These are phyloP conservation scores for Eufriesea mexicana DNA, from an alignment of 1,140 invertebrate genomes.

Conservation along the genomic window DNA sequence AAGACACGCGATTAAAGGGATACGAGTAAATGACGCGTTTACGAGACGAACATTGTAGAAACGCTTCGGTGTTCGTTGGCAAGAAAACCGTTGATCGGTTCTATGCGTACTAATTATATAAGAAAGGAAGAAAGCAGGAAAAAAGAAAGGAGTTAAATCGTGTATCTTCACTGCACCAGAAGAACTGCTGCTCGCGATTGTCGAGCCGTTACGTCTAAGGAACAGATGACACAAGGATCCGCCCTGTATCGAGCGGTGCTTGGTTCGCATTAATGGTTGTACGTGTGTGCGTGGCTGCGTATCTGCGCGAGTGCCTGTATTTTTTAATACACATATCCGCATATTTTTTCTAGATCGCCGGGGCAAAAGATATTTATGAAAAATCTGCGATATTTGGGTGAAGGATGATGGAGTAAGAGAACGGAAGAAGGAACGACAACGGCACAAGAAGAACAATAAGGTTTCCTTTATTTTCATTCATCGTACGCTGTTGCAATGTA, in stretches of 20 bases:
- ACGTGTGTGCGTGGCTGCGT: slow-evolving; percentile 16
- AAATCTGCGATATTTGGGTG: background rate
- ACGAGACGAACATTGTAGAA: background rate
- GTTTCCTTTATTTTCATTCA: slow-evolving; percentile 39
- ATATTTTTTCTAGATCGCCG: slow-evolving; percentile 50
- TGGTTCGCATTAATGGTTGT: background rate
- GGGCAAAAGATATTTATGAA: slow-evolving; percentile 38
- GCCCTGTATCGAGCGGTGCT: slow-evolving; percentile 13
- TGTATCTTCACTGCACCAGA: background rate
- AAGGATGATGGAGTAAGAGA: background rate
- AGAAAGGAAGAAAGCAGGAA: background rate
- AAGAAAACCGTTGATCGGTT: slow-evolving; percentile 49
- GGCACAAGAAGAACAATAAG: background rate
- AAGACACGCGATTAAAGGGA: background rate
- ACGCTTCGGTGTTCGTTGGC: background rate
- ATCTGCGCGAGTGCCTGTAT: slow-evolving; percentile 37
- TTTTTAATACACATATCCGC: slow-evolving; percentile 60
- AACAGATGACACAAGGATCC: background rate
- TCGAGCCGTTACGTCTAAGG: background rate
- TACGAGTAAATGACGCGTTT: background rate
- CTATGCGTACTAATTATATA: slow-evolving; percentile 21
- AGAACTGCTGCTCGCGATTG: background rate
- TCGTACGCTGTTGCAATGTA: slow-evolving; percentile 35
- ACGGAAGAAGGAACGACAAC: background rate
- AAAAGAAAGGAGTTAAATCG: background rate